A percentile compares a stretch with the other conserved stretches of the same genome.
These are phyloP conservation scores for Pteronura brasiliensis DNA, from an alignment of 2,113 vertebrate species.

Conservation along the genomic window DNA sequence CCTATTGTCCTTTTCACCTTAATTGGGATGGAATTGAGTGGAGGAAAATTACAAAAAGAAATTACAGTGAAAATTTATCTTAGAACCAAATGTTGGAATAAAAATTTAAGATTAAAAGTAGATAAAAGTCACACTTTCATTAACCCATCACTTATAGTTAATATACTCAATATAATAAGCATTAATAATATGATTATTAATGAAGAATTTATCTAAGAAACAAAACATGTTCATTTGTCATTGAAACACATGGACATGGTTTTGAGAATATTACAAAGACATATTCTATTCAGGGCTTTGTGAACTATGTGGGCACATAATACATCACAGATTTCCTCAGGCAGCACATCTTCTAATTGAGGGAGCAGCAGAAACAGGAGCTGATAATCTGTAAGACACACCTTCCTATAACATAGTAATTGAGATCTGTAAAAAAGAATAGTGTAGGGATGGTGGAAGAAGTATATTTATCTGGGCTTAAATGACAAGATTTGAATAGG, in stretches of 20 bases:
- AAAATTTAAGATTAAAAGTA: not conserved
- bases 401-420: not conserved
- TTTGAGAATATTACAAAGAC: not conserved
- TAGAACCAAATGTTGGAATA: not conserved
- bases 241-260: not conserved
- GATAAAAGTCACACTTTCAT: not conserved
- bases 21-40: not conserved
- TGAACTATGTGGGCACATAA: not conserved
- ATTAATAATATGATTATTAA: not conserved
- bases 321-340: not conserved
- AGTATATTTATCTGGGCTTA: not conserved
- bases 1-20: not conserved
- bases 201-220: not conserved
- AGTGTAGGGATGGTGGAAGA: not conserved
- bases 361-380: not conserved
- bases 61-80: not conserved
- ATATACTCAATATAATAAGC: not conserved
- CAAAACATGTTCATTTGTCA: not conserved
- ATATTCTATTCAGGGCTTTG: not conserved
- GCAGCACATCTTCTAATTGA: not conserved
- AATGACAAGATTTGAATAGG: not conserved
- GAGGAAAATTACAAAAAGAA: not conserved
- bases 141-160: not conserved
- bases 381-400: not conserved
- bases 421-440: not conserved